These are phyloP conservation scores for Calycopis cecrops DNA, from an alignment of 1,140 invertebrate species.

Conservation along the genomic window DNA sequence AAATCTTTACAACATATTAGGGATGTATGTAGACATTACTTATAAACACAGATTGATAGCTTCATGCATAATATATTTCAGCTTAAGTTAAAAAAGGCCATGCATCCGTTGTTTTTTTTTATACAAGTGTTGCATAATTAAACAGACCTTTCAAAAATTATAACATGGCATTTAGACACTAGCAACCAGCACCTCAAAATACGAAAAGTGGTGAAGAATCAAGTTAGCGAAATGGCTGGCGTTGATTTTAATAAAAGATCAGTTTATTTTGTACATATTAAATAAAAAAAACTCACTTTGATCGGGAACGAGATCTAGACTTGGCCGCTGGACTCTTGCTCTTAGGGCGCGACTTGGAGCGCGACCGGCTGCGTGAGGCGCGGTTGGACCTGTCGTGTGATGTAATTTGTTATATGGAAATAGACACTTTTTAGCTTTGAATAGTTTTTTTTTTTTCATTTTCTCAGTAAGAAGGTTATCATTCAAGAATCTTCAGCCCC, in stretches of 20 bases:
- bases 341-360: slow-evolving; percentile 83
- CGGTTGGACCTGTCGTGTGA: slow-evolving; percentile 72
- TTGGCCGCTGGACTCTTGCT: slow-evolving; percentile 83
- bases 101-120: too few species aligned
- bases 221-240: too few species aligned
- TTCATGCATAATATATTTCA: not conserved
- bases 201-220: too few species aligned
- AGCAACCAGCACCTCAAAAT: too few species aligned
- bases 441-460: not conserved
- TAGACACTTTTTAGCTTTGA: too few species aligned
- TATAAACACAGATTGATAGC: not conserved
- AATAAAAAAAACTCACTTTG: slow-evolving; percentile 56
- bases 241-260: slow-evolving; percentile 7
- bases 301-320: slow-evolving; percentile 79
- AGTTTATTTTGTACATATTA: slow-evolving; percentile 3
- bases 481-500: slow-evolving; percentile 69
- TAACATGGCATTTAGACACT: too few species aligned
- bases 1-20: not conserved
- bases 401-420: not conserved
- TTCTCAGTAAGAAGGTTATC: slow-evolving; percentile 51
- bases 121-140: too few species aligned
- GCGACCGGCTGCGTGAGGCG: slow-evolving; percentile 80
- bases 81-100: too few species aligned
- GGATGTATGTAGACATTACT: slow-evolving; percentile 1
- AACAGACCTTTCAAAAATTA: too few species aligned